Percentiles rank a stretch among this genome's conserved stretches.
phyloP scores from a whole-genome alignment of 2,797 vertebrate species.

The Chelon labrosus region DNA sequence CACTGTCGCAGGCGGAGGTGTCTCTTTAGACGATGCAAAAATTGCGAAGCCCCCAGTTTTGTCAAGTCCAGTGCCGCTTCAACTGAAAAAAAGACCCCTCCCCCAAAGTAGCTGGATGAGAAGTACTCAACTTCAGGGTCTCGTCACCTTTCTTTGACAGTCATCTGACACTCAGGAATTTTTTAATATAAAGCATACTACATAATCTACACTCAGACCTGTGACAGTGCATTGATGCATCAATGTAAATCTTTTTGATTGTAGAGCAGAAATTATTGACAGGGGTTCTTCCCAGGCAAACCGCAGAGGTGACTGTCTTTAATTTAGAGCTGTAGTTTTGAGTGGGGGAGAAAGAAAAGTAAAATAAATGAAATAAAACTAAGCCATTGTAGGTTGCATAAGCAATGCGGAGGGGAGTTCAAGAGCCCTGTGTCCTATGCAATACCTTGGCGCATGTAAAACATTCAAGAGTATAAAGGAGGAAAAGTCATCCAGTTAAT shows the following conservation, averaged over 20 bases:
- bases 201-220: conserved; percentile 69
- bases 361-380: conserved; percentile 27
- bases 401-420: conserved; percentile 65
- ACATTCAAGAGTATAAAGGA: conserved; percentile 81
- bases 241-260: conserved; percentile 66
- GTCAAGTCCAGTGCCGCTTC: conserved; percentile 28
- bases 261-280: conserved; percentile 64
- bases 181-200: conserved; percentile 72
- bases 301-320: conserved; percentile 56
- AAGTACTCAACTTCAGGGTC: conserved; percentile 70
- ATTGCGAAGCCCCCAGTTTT: conserved; percentile 33
- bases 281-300: conserved; percentile 55
- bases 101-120: conserved; percentile 49
- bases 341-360: not conserved
- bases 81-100: conserved; percentile 14
- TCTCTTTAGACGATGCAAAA: conserved; percentile 43
- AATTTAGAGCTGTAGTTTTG: conserved; percentile 66
- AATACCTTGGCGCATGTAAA: conserved; percentile 79
- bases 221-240: conserved; percentile 78
- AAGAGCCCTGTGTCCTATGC: conserved; percentile 77
- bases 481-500: conserved; percentile 81
- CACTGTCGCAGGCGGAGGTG: conserved; percentile 67
- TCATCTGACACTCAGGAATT: conserved; percentile 83
- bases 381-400: conserved; percentile 78
- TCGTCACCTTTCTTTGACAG: conserved; percentile 72